These are phyloP conservation scores for Isoperla grammatica DNA, from an alignment of 2,888 invertebrate species.

Conservation along the genomic window DNA sequence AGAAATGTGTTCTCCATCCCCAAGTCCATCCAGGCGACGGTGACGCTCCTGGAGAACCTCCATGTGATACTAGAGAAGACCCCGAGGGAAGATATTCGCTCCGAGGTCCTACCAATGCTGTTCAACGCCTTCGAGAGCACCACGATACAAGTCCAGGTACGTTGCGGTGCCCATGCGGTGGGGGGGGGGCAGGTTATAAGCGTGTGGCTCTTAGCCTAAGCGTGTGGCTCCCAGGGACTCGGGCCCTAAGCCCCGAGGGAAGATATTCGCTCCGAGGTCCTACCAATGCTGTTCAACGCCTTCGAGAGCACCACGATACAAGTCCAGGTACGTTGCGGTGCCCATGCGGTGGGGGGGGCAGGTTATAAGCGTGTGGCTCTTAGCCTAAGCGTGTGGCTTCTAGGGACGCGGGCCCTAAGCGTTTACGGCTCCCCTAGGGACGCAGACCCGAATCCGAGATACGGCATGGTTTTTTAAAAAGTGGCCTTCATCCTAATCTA, in stretches of 20 bases:
- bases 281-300: constrained; percentile 80
- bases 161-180: constrained; percentile 19
- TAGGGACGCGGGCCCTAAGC: too few species aligned
- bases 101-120: constrained; percentile 79
- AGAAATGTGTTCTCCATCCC: constrained; percentile 70
- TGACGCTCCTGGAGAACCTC: constrained; percentile 82
- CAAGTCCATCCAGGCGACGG: constrained; percentile 78
- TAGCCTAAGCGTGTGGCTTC: too few species aligned
- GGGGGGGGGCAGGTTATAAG: too few species aligned
- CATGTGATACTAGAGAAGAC: constrained; percentile 86
- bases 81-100: constrained; percentile 67
- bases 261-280: constrained; percentile 71
- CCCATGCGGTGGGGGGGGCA: neutral
- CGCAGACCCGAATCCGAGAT: too few species aligned
- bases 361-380: too few species aligned
- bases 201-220: too few species aligned
- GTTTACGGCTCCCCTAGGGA: too few species aligned
- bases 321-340: constrained; percentile 65
- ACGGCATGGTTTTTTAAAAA: too few species aligned
- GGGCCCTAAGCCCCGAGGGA: constrained; percentile 62
- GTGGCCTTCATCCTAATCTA: too few species aligned
- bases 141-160: constrained; percentile 85
- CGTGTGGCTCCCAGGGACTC: too few species aligned
- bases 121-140: constrained; percentile 83
- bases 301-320: constrained; percentile 85